Percentiles rank a stretch among this genome's conserved stretches.
Evolutionary conservation across 2,797 vertebrate species (phyloP).

Genomic region (Typhlichthys subterraneus): DNA sequence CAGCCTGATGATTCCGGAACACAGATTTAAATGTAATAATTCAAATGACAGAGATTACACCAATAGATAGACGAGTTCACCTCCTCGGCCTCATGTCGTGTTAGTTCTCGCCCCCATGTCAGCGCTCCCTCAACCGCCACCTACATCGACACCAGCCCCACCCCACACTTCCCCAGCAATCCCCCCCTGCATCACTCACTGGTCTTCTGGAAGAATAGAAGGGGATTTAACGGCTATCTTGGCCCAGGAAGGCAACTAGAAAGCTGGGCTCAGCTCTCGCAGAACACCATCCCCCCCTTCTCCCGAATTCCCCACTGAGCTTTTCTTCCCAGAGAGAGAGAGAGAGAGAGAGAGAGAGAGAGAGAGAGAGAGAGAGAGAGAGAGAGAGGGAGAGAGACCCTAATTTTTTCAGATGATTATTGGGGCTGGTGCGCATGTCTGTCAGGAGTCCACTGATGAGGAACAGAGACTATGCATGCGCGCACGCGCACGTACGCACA

Average conservation of each 20-base stretch:
- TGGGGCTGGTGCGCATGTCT: conserved; percentile 53
- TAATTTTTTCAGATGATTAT: conserved; percentile 51
- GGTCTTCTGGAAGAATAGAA: conserved; percentile 74
- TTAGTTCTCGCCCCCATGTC: conserved; percentile 9
- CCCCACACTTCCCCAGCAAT: conserved; percentile 35
- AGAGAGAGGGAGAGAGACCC: conserved; percentile 40
- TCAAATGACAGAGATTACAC: conserved; percentile 71
- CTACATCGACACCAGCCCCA: conserved; percentile 51
- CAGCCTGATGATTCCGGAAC: conserved; percentile 60
- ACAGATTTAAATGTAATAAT: conserved; percentile 69
- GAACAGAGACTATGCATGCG: conserved; percentile 39
- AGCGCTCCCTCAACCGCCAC: conserved; percentile 6
- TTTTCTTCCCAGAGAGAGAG: conserved; percentile 53
- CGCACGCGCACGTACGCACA: conserved; percentile 11
- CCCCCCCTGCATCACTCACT: conserved; percentile 62
- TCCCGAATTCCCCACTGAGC: conserved; percentile 28
- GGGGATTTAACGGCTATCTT: conserved; percentile 72
- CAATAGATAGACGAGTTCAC: conserved; percentile 60
- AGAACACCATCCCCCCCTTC: conserved; percentile 42
- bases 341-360: conserved; percentile 24
- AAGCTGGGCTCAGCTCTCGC: conserved; percentile 48
- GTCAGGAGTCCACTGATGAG: conserved; percentile 60
- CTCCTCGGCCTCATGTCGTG: conserved; percentile 33
- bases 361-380: conserved; percentile 44
- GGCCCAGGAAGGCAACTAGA: conserved; percentile 44